Evolutionary conservation across 2,888 invertebrate genomes (phyloP), one percentile per base, ranked within the genome.

Genomic region (Cosmorhoe ocellata): DNA sequence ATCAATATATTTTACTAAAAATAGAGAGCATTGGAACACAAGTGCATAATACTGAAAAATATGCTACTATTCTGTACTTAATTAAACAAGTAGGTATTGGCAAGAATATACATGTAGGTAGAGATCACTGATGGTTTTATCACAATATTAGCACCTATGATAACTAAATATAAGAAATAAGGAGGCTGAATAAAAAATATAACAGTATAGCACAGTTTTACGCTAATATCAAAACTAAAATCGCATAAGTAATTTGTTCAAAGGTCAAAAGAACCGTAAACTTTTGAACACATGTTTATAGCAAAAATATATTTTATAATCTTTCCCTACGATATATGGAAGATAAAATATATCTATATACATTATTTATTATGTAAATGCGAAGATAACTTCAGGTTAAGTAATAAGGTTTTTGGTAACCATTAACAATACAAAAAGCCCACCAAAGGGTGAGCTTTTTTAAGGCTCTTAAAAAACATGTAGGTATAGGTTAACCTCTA

Each of bases 21-120:
- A 68, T 70, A 79, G 74, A 79, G 74, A 81, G 74, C 71, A 69
- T 66, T 69, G 57, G 71, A 79, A 80, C 74, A 80, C 74, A 71
- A 65, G 61, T 66, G 61, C 61, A 57, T 55, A 68, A 71, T 64
- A 64, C 67, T 61, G 63, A 65, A 55, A 53, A 63, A 69, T 69
- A 74, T 72, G 65, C 66, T 67, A 72, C 69, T 51, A 47, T 73
- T 78, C n/a, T 79, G 74, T 78, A 79, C 78, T 77, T 61, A 47
- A 55, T 49, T 57, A 58, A 51, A 34, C 52, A 42, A 44, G 51
- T n/a, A n/a, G n/a, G n/a, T 59, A 57, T 62, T 59, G 84, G 84
- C 82, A 85, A 83, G 84, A 78, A 62, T 69, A 60, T 57, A 65
- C 56, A 18, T n/a, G n/a, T 10, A 62, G 41, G 44, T 42, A 65